These are phyloP conservation scores for Tetranychus urticae DNA, from an alignment of 1,140 invertebrate species.

Conservation along the genomic window DNA sequence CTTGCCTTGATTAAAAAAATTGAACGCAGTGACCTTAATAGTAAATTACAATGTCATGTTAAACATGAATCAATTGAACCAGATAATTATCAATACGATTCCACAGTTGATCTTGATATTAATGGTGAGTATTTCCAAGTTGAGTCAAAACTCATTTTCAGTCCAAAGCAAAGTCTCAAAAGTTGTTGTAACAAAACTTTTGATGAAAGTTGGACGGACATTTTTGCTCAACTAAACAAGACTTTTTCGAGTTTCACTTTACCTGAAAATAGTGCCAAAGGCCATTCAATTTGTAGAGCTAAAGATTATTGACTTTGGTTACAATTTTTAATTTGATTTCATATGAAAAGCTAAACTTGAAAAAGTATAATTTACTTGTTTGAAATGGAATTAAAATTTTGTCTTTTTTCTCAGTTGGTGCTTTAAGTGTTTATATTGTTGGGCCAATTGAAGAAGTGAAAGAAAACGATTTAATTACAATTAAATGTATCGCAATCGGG, in stretches of 20 bases:
- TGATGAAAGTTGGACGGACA: too few species aligned
- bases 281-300: too few species aligned
- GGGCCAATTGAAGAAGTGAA: constrained; percentile 4
- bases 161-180: too few species aligned
- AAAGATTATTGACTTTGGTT: too few species aligned
- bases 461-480: constrained; percentile 8
- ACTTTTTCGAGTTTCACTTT: too few species aligned
- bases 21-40: constrained; percentile 44
- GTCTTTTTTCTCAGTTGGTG: constrained; percentile 2
- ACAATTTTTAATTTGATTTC: too few species aligned
- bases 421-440: constrained; percentile 3
- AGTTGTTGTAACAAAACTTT: too few species aligned
- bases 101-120: constrained; percentile 43
- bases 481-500: constrained; percentile 7
- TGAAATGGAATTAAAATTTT: not conserved
- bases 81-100: constrained; percentile 30
- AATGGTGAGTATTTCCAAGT: constrained; percentile 35
- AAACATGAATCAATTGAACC: constrained; percentile 12
- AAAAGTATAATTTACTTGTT: too few species aligned
- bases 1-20: constrained; percentile 36
- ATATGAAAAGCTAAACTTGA: too few species aligned
- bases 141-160: not conserved
- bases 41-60: constrained; percentile 39
- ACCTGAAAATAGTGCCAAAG: too few species aligned
- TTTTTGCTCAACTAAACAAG: too few species aligned